Conservation (phyloP, 2,888 invertebrate genomes). For the Allophyes oxyacanthae region DNA sequence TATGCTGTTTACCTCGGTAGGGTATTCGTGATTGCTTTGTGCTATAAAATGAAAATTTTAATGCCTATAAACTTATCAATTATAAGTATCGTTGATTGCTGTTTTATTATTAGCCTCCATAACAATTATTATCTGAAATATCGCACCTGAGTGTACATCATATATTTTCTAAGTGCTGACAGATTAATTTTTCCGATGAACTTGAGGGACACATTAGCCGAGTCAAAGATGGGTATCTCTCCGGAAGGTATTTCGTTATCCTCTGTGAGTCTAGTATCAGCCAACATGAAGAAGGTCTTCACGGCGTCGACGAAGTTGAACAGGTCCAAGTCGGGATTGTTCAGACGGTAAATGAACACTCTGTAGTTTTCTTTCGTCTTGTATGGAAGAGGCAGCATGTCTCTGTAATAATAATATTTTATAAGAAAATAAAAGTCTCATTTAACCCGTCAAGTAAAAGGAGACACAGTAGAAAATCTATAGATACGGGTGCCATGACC, state of each 20-base stretch:
- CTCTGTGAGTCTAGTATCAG: slow-evolving; percentile 91
- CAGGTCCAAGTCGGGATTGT: slow-evolving; percentile 90
- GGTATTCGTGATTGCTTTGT: too few species aligned
- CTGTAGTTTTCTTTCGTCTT: slow-evolving; percentile 91
- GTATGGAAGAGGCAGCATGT: slow-evolving; percentile 91
- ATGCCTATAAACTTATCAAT: too few species aligned
- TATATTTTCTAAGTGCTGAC: slow-evolving; percentile 91
- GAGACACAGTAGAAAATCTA: neutral
- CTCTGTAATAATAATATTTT: slow-evolving; percentile 82
- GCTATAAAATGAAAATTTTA: too few species aligned
- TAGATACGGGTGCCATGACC: too few species aligned
- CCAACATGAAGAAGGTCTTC: slow-evolving; percentile 93
- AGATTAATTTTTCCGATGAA: slow-evolving; percentile 91
- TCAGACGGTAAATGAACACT: slow-evolving; percentile 91
- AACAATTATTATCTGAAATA: too few species aligned
- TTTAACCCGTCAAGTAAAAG: too few species aligned
- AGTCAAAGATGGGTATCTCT: slow-evolving; percentile 93
- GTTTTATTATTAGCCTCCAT: too few species aligned
- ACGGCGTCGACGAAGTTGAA: slow-evolving; percentile 91
- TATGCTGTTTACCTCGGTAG: too few species aligned
- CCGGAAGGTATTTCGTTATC: slow-evolving; percentile 90
- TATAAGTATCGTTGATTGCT: too few species aligned
- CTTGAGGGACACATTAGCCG: slow-evolving; percentile 90
- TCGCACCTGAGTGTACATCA: slow-evolving; percentile 92
- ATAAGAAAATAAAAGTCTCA: too few species aligned